Conservation (phyloP, 1,140 invertebrate genomes). For the Brachionus asplanchnoidis region DNA sequence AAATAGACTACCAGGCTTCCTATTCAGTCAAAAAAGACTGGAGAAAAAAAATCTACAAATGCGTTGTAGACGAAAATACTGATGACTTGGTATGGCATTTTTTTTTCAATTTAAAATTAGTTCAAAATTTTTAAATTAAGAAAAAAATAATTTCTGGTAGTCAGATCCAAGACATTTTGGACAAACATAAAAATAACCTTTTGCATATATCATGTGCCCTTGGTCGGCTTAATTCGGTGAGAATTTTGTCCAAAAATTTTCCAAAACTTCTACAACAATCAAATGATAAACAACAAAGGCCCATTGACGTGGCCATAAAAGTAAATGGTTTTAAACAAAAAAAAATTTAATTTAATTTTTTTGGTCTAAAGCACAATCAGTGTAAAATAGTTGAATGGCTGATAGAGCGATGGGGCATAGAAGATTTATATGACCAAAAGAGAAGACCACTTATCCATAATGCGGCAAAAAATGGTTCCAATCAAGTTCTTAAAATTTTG, state of each 20-base stretch:
- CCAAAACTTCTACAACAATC: background rate
- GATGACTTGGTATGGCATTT: background rate
- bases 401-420: background rate
- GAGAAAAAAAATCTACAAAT: slow-evolving; percentile 29
- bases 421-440: background rate
- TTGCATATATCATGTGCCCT: slow-evolving; percentile 27
- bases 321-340: background rate
- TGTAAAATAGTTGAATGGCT: background rate
- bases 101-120: background rate
- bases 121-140: background rate
- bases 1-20: background rate
- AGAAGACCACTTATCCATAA: slow-evolving; percentile 8
- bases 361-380: background rate
- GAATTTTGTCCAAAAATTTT: background rate
- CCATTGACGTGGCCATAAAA: slow-evolving; percentile 19
- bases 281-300: slow-evolving; percentile 10
- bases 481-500: background rate
- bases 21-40: background rate
- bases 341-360: background rate
- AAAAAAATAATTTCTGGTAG: background rate
- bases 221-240: background rate
- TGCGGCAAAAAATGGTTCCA: slow-evolving; percentile 23
- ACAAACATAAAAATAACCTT: slow-evolving; percentile 38
- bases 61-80: background rate
- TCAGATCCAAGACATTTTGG: background rate